These are phyloP conservation scores for Delia radicum DNA, from an alignment of 1,140 invertebrate species.

Conservation along the genomic window DNA sequence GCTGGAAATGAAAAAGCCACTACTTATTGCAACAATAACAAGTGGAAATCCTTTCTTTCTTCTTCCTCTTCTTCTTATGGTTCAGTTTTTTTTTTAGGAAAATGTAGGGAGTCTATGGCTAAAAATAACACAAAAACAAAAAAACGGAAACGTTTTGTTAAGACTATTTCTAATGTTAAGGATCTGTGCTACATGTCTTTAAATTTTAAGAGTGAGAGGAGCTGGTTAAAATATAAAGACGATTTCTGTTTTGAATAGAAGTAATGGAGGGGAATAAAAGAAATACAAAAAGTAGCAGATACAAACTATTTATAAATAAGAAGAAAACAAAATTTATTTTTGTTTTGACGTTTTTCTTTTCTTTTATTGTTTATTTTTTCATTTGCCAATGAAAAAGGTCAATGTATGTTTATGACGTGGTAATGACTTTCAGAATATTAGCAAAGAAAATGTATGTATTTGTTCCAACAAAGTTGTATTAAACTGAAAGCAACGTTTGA, in stretches of 20 bases:
- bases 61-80: neutral
- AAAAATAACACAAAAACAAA: neutral
- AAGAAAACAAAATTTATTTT: neutral
- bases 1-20: neutral
- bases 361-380: neutral
- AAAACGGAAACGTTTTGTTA: slow-evolving; percentile 20
- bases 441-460: no score
- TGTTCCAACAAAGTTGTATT: no score
- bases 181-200: neutral
- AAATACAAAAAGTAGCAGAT: neutral
- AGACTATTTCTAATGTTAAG: neutral
- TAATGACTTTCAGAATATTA: slow-evolving; percentile 12
- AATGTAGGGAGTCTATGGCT: neutral
- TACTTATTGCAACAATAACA: slow-evolving; percentile 13
- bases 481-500: no score
- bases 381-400: neutral
- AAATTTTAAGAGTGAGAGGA: neutral
- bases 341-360: neutral
- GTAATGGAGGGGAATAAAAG: neutral
- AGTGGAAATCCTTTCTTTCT: slow-evolving; percentile 7
- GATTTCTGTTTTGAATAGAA: neutral
- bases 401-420: slow-evolving; percentile 8
- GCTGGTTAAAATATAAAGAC: neutral
- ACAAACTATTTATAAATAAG: neutral
- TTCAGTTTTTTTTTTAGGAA: neutral